Percentiles rank a stretch among this genome's conserved stretches.
These are phyloP conservation scores for Tetranychus truncatus DNA, from an alignment of 2,888 invertebrate species.

Conservation along the genomic window DNA sequence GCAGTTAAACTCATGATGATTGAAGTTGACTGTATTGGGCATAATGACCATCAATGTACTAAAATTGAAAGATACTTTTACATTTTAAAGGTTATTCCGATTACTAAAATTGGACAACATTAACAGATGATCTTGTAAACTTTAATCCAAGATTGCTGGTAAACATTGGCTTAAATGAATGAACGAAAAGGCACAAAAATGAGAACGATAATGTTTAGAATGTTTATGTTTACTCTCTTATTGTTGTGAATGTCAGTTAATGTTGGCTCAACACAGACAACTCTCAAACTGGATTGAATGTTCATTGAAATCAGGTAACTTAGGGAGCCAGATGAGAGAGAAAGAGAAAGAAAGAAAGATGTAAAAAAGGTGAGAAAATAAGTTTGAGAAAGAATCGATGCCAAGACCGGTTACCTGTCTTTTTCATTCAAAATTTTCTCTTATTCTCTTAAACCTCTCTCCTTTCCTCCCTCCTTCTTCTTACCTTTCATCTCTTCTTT, in stretches of 20 bases:
- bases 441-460: constrained; percentile 5
- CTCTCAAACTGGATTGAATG: not conserved
- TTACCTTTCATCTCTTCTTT: constrained; percentile 1
- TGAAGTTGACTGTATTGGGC: too few relatives aligned
- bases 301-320: not conserved
- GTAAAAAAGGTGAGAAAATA: not conserved
- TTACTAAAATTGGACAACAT: too few relatives aligned
- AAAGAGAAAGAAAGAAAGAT: not conserved
- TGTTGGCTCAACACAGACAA: constrained; percentile 1
- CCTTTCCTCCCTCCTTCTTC: not conserved
- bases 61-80: too few relatives aligned
- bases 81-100: too few relatives aligned
- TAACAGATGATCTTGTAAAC: too few relatives aligned
- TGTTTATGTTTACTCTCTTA: not conserved
- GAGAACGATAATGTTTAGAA: too few relatives aligned
- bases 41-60: too few relatives aligned
- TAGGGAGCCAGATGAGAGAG: constrained; percentile 6
- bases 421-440: not conserved
- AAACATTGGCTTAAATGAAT: too few relatives aligned
- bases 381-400: constrained; percentile 2
- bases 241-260: not conserved
- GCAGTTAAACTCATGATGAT: too few relatives aligned
- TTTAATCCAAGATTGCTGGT: too few relatives aligned
- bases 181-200: too few relatives aligned
- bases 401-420: not conserved